phyloP scores from a whole-genome alignment of 2,113 vertebrate species.

The Gallinago paraguaiae region DNA sequence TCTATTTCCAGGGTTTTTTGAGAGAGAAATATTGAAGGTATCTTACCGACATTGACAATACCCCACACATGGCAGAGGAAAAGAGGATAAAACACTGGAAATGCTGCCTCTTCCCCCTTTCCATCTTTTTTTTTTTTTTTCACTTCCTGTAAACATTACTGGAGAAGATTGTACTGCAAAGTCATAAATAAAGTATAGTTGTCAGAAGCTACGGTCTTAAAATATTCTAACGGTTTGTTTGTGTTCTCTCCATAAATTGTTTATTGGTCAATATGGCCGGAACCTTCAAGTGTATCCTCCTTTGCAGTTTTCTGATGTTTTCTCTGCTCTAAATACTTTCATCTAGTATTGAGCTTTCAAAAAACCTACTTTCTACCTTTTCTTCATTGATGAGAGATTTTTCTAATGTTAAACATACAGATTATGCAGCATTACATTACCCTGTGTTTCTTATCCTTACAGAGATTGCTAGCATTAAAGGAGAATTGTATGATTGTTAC shows the following conservation, averaged over 20 bases:
- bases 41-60: background rate
- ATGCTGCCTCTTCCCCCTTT: background rate
- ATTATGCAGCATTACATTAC: background rate
- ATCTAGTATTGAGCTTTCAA: background rate
- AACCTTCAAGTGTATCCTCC: constrained; percentile 53
- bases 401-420: background rate
- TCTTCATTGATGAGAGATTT: background rate
- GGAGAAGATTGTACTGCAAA: constrained; percentile 55
- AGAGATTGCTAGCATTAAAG: background rate
- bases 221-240: constrained; percentile 67
- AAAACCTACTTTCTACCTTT: background rate
- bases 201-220: constrained; percentile 73
- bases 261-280: constrained; percentile 75
- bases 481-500: background rate
- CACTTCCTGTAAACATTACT: constrained; percentile 29
- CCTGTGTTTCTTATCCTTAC: background rate
- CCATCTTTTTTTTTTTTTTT: background rate
- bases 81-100: background rate
- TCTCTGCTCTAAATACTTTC: background rate
- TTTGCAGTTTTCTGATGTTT: constrained; percentile 43
- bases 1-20: background rate
- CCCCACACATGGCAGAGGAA: background rate
- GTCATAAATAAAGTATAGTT: constrained; percentile 78
- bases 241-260: constrained; percentile 73
- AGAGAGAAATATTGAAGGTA: background rate